Evolutionary conservation across 1,140 invertebrate species (phyloP), one percentile per base, ranked within the genome.

Genomic region (Andricus grossulariae): DNA sequence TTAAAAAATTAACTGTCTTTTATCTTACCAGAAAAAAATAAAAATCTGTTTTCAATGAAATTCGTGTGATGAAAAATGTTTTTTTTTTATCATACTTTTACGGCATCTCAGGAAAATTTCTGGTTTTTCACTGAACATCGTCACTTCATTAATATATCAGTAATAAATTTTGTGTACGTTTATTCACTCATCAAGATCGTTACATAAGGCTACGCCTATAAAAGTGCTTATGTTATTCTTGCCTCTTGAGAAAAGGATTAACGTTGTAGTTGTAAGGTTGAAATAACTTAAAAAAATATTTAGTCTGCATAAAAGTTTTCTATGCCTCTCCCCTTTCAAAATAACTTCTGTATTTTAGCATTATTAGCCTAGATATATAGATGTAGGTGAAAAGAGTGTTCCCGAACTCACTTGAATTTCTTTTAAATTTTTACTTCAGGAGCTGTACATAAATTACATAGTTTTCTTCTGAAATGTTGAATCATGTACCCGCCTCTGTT

Each of bases 161-260:
- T 54, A 10, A 19, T 54, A n/a, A 66, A 16, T 66, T 39, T 45
- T 66, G 11, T 32, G 52, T 6, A 18, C 25, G 5, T 60, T 13
- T 60, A 60, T 60, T 60, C 39, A 60, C 32, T 0, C 25, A 11
- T 66, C 60, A 66, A 15, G 2, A n/a, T 8, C 25, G 39, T 66
- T 66, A 45, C 60, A 66, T 66, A 66, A 66, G 60, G 8, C 32
- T 66, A 45, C 60, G 60, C 60, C 32, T 66, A 66, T 45, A 45
- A 39, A 66, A 39, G 60, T 45, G 32, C 10, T 66, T 66, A 13
- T 32, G 21, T 32, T 12, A 66, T 66, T 32, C 60, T 16, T 39
- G 60, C 39, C 45, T 66, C n/a, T 21, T 66, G 60, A 66, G 15
- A 66, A 39, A 32, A 21, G 32, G 13, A 66, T 21, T 66, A 39